Evolutionary conservation across 2,888 invertebrate genomes (phyloP), one percentile per base, ranked within the genome.

Genomic region (Pemphredon lugubris): DNA sequence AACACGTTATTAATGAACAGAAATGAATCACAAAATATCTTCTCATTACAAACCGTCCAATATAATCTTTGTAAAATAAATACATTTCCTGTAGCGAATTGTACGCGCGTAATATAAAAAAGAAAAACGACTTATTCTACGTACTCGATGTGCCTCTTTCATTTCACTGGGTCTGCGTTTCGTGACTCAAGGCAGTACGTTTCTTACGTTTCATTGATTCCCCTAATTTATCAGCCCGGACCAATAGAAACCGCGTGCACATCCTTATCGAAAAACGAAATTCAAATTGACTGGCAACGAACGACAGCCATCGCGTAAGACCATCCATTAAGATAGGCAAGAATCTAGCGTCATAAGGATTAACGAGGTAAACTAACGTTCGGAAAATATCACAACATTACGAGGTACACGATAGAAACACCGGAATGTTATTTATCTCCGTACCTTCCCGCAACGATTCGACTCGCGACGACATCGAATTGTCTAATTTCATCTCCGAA

Each of bases 51-150:
- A 73, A 68, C 61, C 9, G 16, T 60, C 60, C 37, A 67, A 53
- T 76, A 68, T 75, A 68, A 64, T 77, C 45, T 11, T 59, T 21
- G n/a, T 61, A 73, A 76, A 75, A 70, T 78, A 76, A 77, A 66
- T 66, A 75, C 61, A 74, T 55, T 50, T 51, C 55, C 53, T 61
- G 11, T 42, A 57, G 14, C 57, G 50, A 44, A 37, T 37, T 59
- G 2, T 47, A 34, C 34, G 9, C n/a, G 1, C 32, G 20, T 50
- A 61, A 48, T 45, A 26, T 73, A 71, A 44, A 66, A 66, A 57
- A 39, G 66, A 44, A 66, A 66, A 57, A 39, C 61, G 44, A 26
- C 37, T 73, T 61, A 71, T 16, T 30, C 32, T 69, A 57, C 9
- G 4, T 18, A 34, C 16, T 45, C 30, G 37, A 50, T 30, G n/a